Evolutionary conservation across 2,113 vertebrate genomes (phyloP).

Genomic region (Atrichornis clamosus): DNA sequence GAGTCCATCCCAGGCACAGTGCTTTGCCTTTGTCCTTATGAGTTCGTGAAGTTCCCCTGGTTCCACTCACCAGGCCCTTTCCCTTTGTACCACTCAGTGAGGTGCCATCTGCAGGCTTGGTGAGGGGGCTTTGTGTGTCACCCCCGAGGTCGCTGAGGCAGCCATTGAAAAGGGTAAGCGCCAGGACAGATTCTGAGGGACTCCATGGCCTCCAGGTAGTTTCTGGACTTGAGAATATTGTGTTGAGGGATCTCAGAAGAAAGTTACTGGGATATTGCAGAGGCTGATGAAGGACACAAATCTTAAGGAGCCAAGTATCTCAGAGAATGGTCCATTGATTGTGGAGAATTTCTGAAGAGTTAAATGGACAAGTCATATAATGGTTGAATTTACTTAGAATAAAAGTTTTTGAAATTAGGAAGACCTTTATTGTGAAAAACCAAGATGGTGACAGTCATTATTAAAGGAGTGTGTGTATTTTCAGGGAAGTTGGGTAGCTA

Average conservation of each 20-base stretch:
- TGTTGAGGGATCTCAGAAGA: background rate
- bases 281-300: background rate
- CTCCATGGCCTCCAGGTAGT: rapidly evolving
- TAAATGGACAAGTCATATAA: background rate
- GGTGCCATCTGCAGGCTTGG: background rate
- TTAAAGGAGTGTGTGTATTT: background rate
- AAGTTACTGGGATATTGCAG: background rate
- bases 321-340: background rate
- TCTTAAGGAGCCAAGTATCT: too few species aligned
- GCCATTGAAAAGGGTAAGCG: background rate
- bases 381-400: background rate
- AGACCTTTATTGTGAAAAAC: background rate
- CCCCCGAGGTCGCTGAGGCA: background rate
- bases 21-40: background rate
- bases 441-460: background rate
- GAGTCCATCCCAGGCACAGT: background rate
- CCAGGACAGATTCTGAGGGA: background rate
- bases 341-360: background rate
- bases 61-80: background rate
- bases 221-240: background rate
- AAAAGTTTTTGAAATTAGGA: background rate
- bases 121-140: background rate
- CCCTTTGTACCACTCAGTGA: background rate
- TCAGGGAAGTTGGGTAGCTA: background rate
- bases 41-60: background rate